Conservation (phyloP, 2,797 vertebrate genomes). For the Gastrophryne carolinensis region DNA sequence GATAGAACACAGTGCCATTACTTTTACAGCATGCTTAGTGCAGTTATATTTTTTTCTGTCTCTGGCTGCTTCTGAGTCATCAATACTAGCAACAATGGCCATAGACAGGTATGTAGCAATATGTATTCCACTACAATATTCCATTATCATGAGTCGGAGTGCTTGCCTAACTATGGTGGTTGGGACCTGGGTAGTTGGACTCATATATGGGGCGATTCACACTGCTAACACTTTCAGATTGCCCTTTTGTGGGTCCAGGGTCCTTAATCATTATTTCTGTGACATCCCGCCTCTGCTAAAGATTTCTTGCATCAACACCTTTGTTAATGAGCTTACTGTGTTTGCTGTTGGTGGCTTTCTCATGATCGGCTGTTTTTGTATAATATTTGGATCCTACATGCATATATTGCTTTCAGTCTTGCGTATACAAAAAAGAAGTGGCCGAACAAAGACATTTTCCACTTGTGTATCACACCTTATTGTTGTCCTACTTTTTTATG, state of each 20-base stretch:
- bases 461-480: constrained; percentile 40
- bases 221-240: constrained; percentile 33
- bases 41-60: constrained; percentile 39
- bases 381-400: constrained; percentile 41
- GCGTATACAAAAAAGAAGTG: constrained; percentile 4
- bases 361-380: constrained; percentile 36
- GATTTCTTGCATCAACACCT: constrained; percentile 39
- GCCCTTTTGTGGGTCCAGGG: constrained; percentile 28
- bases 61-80: constrained; percentile 37
- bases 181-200: constrained; percentile 27
- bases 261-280: constrained; percentile 44
- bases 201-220: constrained; percentile 34
- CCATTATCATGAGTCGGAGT: constrained; percentile 20
- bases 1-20: constrained; percentile 16
- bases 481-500: constrained; percentile 37
- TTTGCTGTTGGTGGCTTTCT: constrained; percentile 37
- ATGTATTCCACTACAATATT: constrained; percentile 41
- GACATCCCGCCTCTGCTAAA: constrained; percentile 42
- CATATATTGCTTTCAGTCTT: constrained; percentile 23
- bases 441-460: constrained; percentile 14
- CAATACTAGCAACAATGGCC: constrained; percentile 46
- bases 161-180: constrained; percentile 6
- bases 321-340: constrained; percentile 18
- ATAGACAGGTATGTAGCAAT: constrained; percentile 51
- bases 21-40: constrained; percentile 10